Evolutionary conservation across 1,140 invertebrate genomes (phyloP).

Genomic region (Tribolium madens): DNA sequence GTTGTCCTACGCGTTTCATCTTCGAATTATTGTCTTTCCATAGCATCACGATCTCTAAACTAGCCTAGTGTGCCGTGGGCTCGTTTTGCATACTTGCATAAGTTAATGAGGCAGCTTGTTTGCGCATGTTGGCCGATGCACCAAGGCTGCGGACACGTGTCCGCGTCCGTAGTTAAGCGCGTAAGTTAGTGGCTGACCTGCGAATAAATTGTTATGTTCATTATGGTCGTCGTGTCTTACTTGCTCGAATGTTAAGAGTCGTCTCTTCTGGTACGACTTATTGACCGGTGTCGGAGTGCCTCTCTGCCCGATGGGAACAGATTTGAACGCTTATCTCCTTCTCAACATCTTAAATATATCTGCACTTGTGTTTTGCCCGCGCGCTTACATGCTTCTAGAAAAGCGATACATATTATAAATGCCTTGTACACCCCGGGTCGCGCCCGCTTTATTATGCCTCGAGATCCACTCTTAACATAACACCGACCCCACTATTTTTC

Average conservation of each 20-base stretch:
- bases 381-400: slow-evolving; percentile 38
- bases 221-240: slow-evolving; percentile 54
- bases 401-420: slow-evolving; percentile 25
- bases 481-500: neutral
- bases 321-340: slow-evolving; percentile 46
- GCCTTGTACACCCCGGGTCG: neutral
- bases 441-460: neutral
- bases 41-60: slow-evolving; percentile 38
- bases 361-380: slow-evolving; percentile 27
- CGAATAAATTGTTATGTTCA: slow-evolving; percentile 55
- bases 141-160: slow-evolving; percentile 48
- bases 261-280: slow-evolving; percentile 49
- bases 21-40: slow-evolving; percentile 1
- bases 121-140: slow-evolving; percentile 50
- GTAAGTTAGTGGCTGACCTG: slow-evolving; percentile 52
- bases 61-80: slow-evolving; percentile 51
- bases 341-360: slow-evolving; percentile 34
- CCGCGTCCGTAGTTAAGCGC: slow-evolving; percentile 51
- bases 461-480: neutral
- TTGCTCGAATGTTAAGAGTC: slow-evolving; percentile 45
- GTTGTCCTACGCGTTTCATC: neutral
- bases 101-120: slow-evolving; percentile 55
- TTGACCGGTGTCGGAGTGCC: slow-evolving; percentile 41
- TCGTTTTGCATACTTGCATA: slow-evolving; percentile 57
- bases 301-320: slow-evolving; percentile 39